Conservation (phyloP, 2,797 vertebrate species). For the Pseudochromis fuscus region DNA sequence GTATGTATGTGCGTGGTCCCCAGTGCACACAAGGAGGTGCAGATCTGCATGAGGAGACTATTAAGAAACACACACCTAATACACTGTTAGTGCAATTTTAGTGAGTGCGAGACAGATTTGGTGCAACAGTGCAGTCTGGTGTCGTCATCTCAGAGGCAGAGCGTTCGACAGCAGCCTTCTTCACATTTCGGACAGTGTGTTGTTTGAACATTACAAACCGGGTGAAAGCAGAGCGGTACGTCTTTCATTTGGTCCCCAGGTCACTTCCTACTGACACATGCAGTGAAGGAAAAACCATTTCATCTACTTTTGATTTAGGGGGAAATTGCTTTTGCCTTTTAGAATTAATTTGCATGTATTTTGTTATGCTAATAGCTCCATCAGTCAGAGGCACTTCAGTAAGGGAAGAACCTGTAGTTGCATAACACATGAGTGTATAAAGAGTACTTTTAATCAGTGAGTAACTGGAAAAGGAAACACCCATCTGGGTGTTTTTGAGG, state of each 20-base stretch:
- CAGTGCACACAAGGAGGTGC: not conserved
- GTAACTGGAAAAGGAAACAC: not conserved
- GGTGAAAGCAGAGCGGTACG: not conserved
- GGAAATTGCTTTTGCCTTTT: not conserved
- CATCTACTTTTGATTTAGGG: not conserved
- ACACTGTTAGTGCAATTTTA: slow-evolving; percentile 4
- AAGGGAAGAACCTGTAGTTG: slow-evolving; percentile 6
- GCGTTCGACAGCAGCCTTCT: not conserved
- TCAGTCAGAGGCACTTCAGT: slow-evolving; percentile 11
- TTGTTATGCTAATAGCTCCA: slow-evolving; percentile 19
- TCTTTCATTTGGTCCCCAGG: not conserved
- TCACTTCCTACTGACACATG: not conserved
- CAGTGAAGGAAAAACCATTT: not conserved
- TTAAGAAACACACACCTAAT: slow-evolving; percentile 1
- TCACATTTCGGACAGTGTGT: not conserved
- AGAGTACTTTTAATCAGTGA: slow-evolving; percentile 1
- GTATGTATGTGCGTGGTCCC: not conserved
- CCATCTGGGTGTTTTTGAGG: not conserved
- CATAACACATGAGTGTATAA: slow-evolving; percentile 25
- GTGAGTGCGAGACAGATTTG: slow-evolving; percentile 17
- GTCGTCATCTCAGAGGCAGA: slow-evolving; percentile 30
- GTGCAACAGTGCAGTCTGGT: slow-evolving; percentile 35
- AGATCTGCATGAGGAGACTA: not conserved
- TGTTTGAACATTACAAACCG: not conserved
- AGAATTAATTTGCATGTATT: slow-evolving; percentile 28